Evolutionary conservation across 2,888 invertebrate genomes (phyloP), one percentile per base, ranked within the genome.

Genomic region (Kryphioiulus occultus): DNA sequence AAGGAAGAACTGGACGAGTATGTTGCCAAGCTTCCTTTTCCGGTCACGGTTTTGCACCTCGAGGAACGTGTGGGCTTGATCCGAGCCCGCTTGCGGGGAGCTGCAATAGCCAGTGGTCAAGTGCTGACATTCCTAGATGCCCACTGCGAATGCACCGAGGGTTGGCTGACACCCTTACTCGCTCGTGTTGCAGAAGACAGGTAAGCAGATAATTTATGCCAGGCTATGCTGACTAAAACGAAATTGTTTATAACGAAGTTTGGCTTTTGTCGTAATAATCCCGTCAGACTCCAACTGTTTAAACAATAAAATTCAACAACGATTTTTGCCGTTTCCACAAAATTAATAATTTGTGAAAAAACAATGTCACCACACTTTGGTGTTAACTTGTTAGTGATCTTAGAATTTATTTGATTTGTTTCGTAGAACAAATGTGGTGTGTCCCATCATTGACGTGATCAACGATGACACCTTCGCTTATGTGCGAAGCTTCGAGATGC

Each of bases 401-500:
- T n/a, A n/a, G n/a, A n/a, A n/a, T n/a, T n/a, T n/a, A n/a, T n/a
- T n/a, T 39, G 39, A 39, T 39, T 5, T 39, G 3, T 39, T 39
- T 89, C 90, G 59, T 89, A 94, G 91, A 59, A 92, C 93, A 88
- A 92, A 94, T 30, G 95, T 96, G 0, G 95, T 95, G 15, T 95
- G 96, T 90, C 97, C 97, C 0, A 95, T 97, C 0, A 98, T 98
- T 89, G 98, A 98, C 91, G 97, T 99, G 26, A 96, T 99, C 85
- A 97, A 97, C 89, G 98, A 99, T 91, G 97, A 99, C 90, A 98
- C 97, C 2, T 96, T 99, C 90, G 97, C 98, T 53, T 99, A 99
- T 91, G 96, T 96, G 2, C 96, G 98, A 90, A 97, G 97, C 89
- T 97, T 98, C 90, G 99, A 99, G 92, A 94, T 98, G 85, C 98